Percentiles rank a stretch among this genome's conserved stretches.
Evolutionary conservation across 2,113 vertebrate species (phyloP).

Genomic region (Stomatorhinus ivindoensis): DNA sequence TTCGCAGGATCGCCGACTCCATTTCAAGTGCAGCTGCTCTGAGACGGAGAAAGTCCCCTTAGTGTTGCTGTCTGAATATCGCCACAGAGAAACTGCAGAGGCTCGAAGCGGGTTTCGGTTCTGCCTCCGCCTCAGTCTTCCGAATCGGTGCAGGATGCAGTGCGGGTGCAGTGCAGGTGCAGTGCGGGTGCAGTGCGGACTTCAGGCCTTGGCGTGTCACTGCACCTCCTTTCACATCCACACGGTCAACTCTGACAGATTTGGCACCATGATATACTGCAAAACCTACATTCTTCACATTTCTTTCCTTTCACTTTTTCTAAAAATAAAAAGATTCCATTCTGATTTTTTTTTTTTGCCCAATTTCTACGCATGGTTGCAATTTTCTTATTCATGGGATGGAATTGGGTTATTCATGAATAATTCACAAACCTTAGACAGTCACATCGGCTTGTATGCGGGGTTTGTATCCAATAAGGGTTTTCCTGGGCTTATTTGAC

Average conservation of each 20-base stretch:
- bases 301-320: not conserved
- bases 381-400: not conserved
- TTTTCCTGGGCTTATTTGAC: not conserved
- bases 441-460: not conserved
- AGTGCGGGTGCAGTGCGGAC: not conserved
- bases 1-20: not conserved
- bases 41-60: not conserved
- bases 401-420: slow-evolving; percentile 1
- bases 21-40: not conserved
- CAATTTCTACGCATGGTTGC: not conserved
- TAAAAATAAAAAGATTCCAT: not conserved
- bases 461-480: not conserved
- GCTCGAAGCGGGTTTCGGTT: not conserved
- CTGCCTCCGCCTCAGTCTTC: not conserved
- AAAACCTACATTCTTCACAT: not conserved
- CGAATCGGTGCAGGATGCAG: not conserved
- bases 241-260: not conserved
- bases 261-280: not conserved
- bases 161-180: not conserved
- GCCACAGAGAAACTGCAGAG: not conserved
- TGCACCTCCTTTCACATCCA: not conserved
- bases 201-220: not conserved
- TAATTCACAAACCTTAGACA: not conserved
- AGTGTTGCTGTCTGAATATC: not conserved
- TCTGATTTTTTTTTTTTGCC: not conserved